Evolutionary conservation across 53 echinoderm and acorn worm genomes (phyloP).

Genomic region (Crossaster papposus): DNA sequence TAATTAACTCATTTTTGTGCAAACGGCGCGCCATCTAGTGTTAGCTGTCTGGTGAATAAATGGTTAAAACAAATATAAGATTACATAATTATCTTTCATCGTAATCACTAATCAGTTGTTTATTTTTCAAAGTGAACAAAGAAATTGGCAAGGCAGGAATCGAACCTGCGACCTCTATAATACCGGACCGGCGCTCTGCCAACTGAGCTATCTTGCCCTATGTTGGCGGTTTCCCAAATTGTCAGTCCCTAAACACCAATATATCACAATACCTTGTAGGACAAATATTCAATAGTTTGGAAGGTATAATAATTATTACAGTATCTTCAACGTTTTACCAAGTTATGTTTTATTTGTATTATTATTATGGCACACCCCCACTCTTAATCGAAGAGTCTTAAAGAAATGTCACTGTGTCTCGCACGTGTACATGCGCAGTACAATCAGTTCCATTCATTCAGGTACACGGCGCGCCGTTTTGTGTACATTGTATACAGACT

Average conservation of each 20-base stretch:
- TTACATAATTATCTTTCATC: conserved; percentile 8
- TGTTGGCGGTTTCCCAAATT: too few species aligned
- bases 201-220: too few species aligned
- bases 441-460: conserved; percentile 8
- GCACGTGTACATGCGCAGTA: conserved; percentile 14
- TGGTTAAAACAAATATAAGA: conserved; percentile 10
- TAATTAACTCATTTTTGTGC: background rate
- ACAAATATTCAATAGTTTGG: too few species aligned
- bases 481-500: background rate
- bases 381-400: conserved; percentile 36
- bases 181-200: too few species aligned
- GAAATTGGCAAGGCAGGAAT: too few species aligned
- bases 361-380: conserved; percentile 13
- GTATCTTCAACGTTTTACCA: too few species aligned
- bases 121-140: too few species aligned
- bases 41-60: background rate
- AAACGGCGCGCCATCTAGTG: conserved; percentile 31
- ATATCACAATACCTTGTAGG: background rate
- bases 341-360: too few species aligned
- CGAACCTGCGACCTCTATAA: too few species aligned
- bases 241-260: background rate
- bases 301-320: background rate
- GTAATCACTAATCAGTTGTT: too few species aligned
- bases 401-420: background rate
- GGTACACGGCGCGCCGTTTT: background rate